Conservation (phyloP, 2,797 vertebrate species). For the Melanotaenia parkinsoni region DNA sequence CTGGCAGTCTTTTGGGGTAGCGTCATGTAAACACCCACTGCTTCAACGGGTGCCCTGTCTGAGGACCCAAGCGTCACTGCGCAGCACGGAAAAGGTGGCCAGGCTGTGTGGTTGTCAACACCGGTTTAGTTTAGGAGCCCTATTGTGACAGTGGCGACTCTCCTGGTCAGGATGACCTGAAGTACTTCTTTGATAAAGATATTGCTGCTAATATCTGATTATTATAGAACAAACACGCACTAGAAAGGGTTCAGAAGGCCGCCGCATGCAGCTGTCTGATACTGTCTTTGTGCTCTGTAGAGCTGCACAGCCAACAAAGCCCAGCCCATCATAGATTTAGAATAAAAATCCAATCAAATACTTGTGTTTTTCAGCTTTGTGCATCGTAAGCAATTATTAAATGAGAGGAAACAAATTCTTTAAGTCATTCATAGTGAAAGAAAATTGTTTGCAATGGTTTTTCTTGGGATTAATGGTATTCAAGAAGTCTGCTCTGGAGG, state of each 20-base stretch:
- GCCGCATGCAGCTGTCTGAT: conserved; percentile 85
- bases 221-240: conserved; percentile 41
- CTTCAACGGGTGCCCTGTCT: conserved; percentile 73
- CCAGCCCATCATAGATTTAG: background rate
- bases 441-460: background rate
- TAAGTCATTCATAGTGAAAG: background rate
- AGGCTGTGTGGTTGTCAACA: conserved; percentile 91
- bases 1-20: conserved; percentile 79
- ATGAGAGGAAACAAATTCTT: background rate
- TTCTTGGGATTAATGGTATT: background rate
- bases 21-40: conserved; percentile 83
- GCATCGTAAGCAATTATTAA: background rate
- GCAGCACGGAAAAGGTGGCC: conserved; percentile 73
- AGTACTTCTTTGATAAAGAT: conserved; percentile 77
- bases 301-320: conserved; percentile 23
- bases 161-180: conserved; percentile 68
- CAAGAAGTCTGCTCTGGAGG: background rate
- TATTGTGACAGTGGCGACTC: conserved; percentile 79
- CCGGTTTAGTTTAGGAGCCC: conserved; percentile 84
- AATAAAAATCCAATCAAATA: conserved; percentile 38
- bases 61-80: conserved; percentile 72
- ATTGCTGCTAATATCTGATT: conserved; percentile 56
- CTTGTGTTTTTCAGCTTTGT: conserved; percentile 7
- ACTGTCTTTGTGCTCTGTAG: conserved; percentile 79
- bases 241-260: conserved; percentile 62